Base-by-base conservation (phyloP, 2,113 vertebrate genomes). In the Strix uralensis region DNA sequence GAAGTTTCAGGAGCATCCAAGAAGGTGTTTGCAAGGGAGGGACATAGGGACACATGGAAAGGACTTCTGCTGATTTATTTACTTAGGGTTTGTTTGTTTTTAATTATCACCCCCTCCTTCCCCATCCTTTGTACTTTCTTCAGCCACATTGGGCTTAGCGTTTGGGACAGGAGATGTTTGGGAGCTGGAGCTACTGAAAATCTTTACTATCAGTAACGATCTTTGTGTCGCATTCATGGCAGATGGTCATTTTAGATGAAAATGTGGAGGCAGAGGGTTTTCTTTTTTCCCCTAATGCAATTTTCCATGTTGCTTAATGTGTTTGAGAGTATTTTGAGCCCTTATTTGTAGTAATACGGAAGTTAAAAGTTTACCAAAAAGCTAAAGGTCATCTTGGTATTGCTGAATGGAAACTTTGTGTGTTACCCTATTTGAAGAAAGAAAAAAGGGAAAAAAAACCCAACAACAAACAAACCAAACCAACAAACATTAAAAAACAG, bases 361-460 rank as follows among this genome's bases (percentile, higher is more conserved):
- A 73, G 75, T 73, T 80, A 86, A 86, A 93, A 94, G 86, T 72
- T 92, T 83, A 77, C 91, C 59, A 70, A 54, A 80, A 92, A 90
- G 63, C 51, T 73, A 22, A 94, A 83, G 75, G 82, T 88, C 86
- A 27, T 83, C 86, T 73, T 78, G 63, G 46, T 83, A 32, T 46
- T 77, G 59, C 69, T 34, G 49, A 2, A 2, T 73, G 88, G 72
- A 86, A 88, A 67, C 34, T 71, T 67, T 1, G 1, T 57, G 32
- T 40, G 15, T 84, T 49, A 36, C 38, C 20, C 65, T 54, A 57
- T 3, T 3, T 29, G 75, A 67, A 72, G 71, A 85, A 74, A 34
- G 58, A 69, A 88, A 17, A 15, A 21, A 38, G 6, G 16, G 32
- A 13, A 27, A 55, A 54, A 25, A 84, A 52, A 6, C 2, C 13